phyloP scores from a whole-genome alignment of 2,113 vertebrate genomes.

The Cynoglossus semilaevis region DNA sequence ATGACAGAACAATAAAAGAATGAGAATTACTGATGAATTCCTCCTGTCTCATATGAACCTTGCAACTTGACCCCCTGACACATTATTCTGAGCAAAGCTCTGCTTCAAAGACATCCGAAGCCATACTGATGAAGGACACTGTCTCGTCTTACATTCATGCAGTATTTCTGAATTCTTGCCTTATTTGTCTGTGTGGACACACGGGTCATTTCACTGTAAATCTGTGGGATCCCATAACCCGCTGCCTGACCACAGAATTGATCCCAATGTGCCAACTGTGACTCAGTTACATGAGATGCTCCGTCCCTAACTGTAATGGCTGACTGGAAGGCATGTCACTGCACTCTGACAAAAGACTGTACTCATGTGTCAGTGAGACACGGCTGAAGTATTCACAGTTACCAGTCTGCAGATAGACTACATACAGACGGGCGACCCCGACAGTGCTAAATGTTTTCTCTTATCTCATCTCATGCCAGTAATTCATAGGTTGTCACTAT shows the following conservation, averaged over 20 bases:
- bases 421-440: constrained; percentile 8
- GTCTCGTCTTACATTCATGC: constrained; percentile 23
- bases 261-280: constrained; percentile 46
- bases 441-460: constrained; percentile 25
- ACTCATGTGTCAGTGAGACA: constrained; percentile 56
- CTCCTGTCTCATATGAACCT: neutral
- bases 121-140: constrained; percentile 11
- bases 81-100: constrained; percentile 15
- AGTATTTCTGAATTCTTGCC: constrained; percentile 14
- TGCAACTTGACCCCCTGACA: constrained; percentile 11
- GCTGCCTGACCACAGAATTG: constrained; percentile 33
- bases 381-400: constrained; percentile 55
- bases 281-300: constrained; percentile 38
- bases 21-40: neutral
- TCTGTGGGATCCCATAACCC: constrained; percentile 39
- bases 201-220: constrained; percentile 19
- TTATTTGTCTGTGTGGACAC: constrained; percentile 40
- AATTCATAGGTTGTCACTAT: constrained; percentile 40
- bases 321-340: constrained; percentile 47
- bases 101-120: constrained; percentile 8
- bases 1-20: no score
- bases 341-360: constrained; percentile 36
- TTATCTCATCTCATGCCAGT: constrained; percentile 51
- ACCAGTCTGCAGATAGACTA: constrained; percentile 16
- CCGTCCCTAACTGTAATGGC: constrained; percentile 12